Conservation (phyloP, 2,113 vertebrate species). For the Sebastes schlegelii region DNA sequence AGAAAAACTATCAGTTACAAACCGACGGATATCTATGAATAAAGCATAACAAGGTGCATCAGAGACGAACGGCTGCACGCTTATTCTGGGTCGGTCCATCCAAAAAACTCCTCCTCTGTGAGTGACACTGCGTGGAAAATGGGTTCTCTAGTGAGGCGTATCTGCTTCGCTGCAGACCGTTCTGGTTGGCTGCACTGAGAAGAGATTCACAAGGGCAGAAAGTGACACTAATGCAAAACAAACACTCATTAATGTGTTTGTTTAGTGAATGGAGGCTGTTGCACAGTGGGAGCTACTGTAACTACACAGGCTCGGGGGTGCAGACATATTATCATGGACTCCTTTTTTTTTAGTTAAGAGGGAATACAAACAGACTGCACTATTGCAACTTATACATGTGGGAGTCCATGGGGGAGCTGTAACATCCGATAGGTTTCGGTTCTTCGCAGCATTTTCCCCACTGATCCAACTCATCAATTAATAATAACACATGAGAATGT, state of each 20-base stretch:
- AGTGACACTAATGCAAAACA: conserved; percentile 83
- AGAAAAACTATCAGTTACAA: conserved; percentile 83
- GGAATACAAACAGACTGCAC: neutral
- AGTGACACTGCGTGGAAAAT: conserved; percentile 9
- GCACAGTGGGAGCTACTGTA: conserved; percentile 59
- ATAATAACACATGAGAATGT: neutral
- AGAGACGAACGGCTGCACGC: conserved; percentile 11
- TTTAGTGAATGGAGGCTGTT: conserved; percentile 56
- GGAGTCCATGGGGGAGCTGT: neutral
- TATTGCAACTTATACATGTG: conserved; percentile 7
- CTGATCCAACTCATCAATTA: conserved; percentile 6
- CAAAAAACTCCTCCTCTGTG: conserved; percentile 19
- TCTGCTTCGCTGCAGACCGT: conserved; percentile 31
- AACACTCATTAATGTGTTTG: conserved; percentile 78
- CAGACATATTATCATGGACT: neutral
- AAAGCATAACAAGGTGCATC: conserved; percentile 55
- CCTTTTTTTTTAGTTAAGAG: neutral
- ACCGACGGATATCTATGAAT: conserved; percentile 65
- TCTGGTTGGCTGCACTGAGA: conserved; percentile 63
- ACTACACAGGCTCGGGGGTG: conserved; percentile 16
- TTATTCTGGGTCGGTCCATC: neutral
- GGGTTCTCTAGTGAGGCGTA: conserved; percentile 26
- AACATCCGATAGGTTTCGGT: conserved; percentile 12
- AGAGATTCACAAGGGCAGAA: conserved; percentile 67
- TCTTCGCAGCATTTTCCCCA: neutral